A percentile compares a stretch with the other conserved stretches of the same genome.
Evolutionary conservation across 2,113 vertebrate species (phyloP).

Genomic region (Casuarius casuarius): DNA sequence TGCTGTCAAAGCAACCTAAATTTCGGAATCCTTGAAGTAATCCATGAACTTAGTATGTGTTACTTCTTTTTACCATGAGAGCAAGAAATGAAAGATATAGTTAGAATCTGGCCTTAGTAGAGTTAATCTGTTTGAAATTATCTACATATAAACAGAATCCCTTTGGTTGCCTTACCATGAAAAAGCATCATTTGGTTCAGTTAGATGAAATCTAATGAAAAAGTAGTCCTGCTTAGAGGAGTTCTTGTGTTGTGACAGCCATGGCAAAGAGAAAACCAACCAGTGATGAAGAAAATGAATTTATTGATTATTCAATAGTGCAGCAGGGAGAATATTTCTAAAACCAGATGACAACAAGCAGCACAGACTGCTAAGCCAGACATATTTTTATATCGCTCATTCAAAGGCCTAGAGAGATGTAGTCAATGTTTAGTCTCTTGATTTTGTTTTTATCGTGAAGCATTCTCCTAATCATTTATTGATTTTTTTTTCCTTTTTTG

Average conservation of each 20-base stretch:
- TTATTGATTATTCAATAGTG: slow-evolving; percentile 25
- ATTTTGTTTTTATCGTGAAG: slow-evolving; percentile 26
- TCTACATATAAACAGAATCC: not conserved
- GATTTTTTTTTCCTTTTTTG: not conserved
- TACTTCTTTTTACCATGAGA: not conserved
- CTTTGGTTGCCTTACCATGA: not conserved
- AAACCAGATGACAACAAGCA: not conserved
- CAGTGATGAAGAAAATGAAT: slow-evolving; percentile 20
- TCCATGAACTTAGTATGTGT: not conserved
- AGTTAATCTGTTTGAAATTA: not conserved
- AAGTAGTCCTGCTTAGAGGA: not conserved
- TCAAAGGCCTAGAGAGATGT: not conserved
- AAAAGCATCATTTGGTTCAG: not conserved
- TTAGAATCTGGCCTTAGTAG: not conserved
- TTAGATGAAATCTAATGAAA: not conserved
- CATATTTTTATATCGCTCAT: not conserved
- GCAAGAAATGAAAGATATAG: not conserved
- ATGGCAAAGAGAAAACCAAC: not conserved
- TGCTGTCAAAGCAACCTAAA: not conserved
- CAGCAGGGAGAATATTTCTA: not conserved
- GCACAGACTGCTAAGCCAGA: not conserved
- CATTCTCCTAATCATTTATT: slow-evolving; percentile 34
- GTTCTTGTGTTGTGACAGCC: not conserved
- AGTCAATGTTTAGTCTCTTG: not conserved
- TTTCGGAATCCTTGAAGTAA: not conserved